Conservation (phyloP, 2,888 invertebrate species). For the Caenorhabditis japonica region DNA sequence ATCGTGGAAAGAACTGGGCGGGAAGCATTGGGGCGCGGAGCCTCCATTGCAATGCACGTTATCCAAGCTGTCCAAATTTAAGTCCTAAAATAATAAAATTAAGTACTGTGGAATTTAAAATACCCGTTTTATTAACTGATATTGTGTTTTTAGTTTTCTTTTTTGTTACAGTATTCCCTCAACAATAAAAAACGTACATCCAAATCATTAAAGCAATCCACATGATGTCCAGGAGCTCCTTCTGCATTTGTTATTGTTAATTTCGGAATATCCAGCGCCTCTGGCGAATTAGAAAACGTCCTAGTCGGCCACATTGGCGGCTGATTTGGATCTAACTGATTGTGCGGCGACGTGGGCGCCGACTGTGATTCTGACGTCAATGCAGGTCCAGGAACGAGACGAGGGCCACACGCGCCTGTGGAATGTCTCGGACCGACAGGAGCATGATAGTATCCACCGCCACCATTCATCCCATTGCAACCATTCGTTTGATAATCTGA, state of each 20-base stretch:
- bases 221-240: conserved; percentile 62
- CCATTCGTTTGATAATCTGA: conserved; percentile 20
- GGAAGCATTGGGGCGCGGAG: too few relatives aligned
- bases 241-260: conserved; percentile 73
- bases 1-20: conserved; percentile 27
- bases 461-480: conserved; percentile 13
- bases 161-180: too few relatives aligned
- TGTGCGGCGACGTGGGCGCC: conserved; percentile 71
- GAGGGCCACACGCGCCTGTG: conserved; percentile 62
- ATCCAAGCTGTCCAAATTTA: too few relatives aligned
- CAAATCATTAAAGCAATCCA: conserved; percentile 64
- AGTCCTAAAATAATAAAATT: too few relatives aligned
- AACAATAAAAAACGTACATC: neutral
- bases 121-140: too few relatives aligned
- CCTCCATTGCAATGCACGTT: too few relatives aligned
- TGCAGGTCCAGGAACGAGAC: conserved; percentile 56
- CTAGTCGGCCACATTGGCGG: conserved; percentile 66
- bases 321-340: conserved; percentile 49
- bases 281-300: conserved; percentile 51
- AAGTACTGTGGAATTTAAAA: too few relatives aligned
- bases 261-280: conserved; percentile 62
- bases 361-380: conserved; percentile 68
- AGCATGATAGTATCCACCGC: conserved; percentile 34
- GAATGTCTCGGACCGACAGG: conserved; percentile 57
- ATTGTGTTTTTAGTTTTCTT: too few relatives aligned